Base-by-base conservation (phyloP, 2,113 vertebrate species). In the Cyprinodon brontotheroides region DNA sequence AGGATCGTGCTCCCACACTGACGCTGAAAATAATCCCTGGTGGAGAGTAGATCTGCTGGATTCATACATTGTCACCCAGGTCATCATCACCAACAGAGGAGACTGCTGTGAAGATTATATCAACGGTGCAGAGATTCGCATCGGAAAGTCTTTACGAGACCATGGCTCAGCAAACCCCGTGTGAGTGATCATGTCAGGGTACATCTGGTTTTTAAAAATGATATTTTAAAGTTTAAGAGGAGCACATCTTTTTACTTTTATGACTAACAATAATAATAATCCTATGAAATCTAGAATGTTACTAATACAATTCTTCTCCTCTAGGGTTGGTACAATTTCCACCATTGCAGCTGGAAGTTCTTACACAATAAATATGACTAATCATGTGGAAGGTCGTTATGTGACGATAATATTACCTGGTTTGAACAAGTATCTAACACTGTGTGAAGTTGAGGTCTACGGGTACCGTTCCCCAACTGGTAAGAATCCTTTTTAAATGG, bases 381-480 rank as follows among this genome's bases (percentile, higher is more conserved):
- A n/a, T 8, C 38, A 0, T 57, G 78, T 83, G 70, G 67, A 75
- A 61, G 87, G 87, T 40, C 80, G 80, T 38, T 85, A 81, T 10
- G 85, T 87, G 45, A 74, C 41, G 7, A 65, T 87, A 14, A 0
- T 20, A 50, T 0, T 82, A 6, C 61, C 74, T 10, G 87, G 86
- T n/a, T 0, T 0, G 2, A 0, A 0, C 0, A 73, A 0, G n/a
- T 1, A 8, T 0, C 75, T 90, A 4, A 66, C 48, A 0, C 61
- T 88, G 57, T 88, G 89, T 14, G 86, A 90, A 48, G 84, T 90
- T 70, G 82, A 90, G 1, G 70, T 90, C 50, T 90, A 88, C 3
- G 88, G 88, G 6, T 90, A 88, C 50, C 76, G 1, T 3, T 73
- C 82, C 17, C 86, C 84, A 48, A 85, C 75, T 4, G 82, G 82